A percentile compares a stretch with the other conserved stretches of the same genome.
Conservation (phyloP, 2,797 vertebrate species). For the Hipposideros larvatus region DNA sequence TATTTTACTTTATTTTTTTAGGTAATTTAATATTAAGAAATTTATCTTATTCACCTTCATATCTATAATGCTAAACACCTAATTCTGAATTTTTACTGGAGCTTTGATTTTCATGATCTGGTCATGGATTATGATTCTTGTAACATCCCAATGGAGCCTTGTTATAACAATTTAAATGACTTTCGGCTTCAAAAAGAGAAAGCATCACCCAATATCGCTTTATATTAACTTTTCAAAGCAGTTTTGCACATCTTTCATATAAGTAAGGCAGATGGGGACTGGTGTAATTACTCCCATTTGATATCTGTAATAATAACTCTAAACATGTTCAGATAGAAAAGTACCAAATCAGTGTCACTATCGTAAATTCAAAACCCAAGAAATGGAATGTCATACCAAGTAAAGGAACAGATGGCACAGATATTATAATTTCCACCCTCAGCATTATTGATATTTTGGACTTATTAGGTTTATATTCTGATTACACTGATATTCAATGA, state of each 20-base stretch:
- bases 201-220: not conserved
- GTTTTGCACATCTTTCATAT: not conserved
- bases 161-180: not conserved
- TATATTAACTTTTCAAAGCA: constrained; percentile 22
- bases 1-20: not conserved
- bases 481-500: not conserved
- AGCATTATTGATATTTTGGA: not conserved
- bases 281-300: not conserved
- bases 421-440: not conserved
- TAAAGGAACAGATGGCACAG: not conserved
- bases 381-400: not conserved
- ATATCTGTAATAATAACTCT: not conserved
- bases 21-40: constrained; percentile 40
- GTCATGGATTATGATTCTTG: not conserved
- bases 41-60: constrained; percentile 5
- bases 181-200: not conserved
- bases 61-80: not conserved
- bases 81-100: not conserved
- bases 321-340: not conserved
- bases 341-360: not conserved
- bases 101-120: not conserved
- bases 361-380: not conserved
- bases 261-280: not conserved
- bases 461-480: not conserved
- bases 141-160: not conserved